Evolutionary conservation across 2,113 vertebrate genomes (phyloP), one percentile per base, ranked within the genome.

Genomic region (Corythoichthys intestinalis): DNA sequence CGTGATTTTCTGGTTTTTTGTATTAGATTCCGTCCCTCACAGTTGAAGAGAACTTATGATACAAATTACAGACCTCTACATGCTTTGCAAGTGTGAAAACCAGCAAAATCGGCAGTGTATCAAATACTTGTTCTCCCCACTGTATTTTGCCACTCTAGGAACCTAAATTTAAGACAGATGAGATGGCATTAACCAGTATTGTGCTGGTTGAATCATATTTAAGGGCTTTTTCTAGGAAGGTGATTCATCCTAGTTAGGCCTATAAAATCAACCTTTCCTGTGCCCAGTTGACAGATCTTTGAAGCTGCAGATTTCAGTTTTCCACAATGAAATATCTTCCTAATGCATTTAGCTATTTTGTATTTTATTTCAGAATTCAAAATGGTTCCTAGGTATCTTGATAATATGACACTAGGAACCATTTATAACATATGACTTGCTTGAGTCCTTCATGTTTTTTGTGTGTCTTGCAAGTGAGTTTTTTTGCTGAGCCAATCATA

Each of bases 251-350:
- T 86, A 84, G 87, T 80, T 82, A 88, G 73, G 75, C 61, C 72
- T 46, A 67, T 83, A 82, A 87, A 85, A 60, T 56, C 44, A 14
- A 53, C n/a, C 57, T 73, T 73, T 84, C 68, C 80, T 83, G 71
- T 80, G 72, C 70, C 46, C 48, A 61, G 68, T 61, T 34, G 20
- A 47, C 44, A 35, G 67, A 69, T 70, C 81, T 85, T 85, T 87
- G 83, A 85, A 77, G 67, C 52, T 52, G 38, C 13, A 63, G 34
- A 68, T 37, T 41, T 53, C 47, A 48, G 28, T 9, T 34, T 56
- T 56, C 10, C 20, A 11, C 15, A n/a, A 53, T n/a, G 17, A 20
- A 34, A 28, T 56, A 9, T 56, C 20, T 28, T 56, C 20, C 7
- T 56, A n/a, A n/a, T 34, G 20, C 53, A n/a, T 53, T 10, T 14